These are phyloP conservation scores for Psittacula derbiana DNA, from an alignment of 2,797 vertebrate genomes.

Conservation along the genomic window DNA sequence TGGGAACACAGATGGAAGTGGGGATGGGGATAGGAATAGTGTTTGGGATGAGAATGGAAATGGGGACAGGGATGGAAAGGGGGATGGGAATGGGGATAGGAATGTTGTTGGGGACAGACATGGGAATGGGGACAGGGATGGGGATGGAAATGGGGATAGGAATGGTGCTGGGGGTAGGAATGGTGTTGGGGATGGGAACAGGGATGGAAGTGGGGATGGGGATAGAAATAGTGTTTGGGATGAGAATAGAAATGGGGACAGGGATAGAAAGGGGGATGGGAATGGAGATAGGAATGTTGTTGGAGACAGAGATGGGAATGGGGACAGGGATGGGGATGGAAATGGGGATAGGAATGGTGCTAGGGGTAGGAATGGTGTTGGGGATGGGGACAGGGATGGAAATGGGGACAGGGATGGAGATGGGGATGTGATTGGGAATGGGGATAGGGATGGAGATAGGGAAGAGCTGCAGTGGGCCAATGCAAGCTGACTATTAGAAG, in stretches of 20 bases:
- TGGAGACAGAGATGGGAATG: too few species aligned
- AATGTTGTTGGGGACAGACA: too few species aligned
- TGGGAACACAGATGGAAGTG: background rate
- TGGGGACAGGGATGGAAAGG: background rate
- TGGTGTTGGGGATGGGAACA: too few species aligned
- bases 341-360: background rate
- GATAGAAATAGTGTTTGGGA: background rate
- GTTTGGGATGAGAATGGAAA: background rate
- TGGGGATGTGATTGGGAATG: too few species aligned
- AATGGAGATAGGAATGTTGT: too few species aligned
- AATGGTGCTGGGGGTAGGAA: background rate
- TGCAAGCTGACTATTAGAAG: background rate
- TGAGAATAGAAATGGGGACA: too few species aligned
- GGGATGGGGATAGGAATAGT: fast-evolving
- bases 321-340: background rate
- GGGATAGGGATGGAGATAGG: too few species aligned
- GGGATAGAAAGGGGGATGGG: background rate
- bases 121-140: background rate
- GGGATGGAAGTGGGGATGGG: background rate
- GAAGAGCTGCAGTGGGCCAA: background rate
- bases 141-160: too few species aligned
- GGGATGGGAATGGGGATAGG: too few species aligned
- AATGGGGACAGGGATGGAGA: too few species aligned
- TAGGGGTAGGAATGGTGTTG: too few species aligned
- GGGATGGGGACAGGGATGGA: fast-evolving